Evolutionary conservation across 2,797 vertebrate species (phyloP).

Genomic region (Lemur catta): DNA sequence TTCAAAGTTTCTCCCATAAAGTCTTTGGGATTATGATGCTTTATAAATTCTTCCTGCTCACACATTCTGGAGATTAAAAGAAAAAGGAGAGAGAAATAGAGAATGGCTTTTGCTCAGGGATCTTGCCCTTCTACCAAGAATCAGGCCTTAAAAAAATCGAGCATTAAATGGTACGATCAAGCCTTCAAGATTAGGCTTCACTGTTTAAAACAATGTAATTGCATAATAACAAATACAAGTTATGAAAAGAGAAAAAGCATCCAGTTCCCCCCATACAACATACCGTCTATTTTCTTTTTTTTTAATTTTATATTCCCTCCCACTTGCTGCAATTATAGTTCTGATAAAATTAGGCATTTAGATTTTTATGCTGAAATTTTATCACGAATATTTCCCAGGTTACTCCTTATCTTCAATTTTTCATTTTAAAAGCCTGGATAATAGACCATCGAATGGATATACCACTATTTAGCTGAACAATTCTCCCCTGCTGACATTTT

Average conservation of each 20-base stretch:
- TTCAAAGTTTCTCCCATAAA: neutral
- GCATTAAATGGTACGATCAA: neutral
- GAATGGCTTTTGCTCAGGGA: neutral
- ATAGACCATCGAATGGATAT: no score
- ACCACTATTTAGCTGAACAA: neutral
- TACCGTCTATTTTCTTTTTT: neutral
- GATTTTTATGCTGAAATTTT: constrained; percentile 19
- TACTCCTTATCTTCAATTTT: neutral
- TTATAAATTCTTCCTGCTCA: neutral
- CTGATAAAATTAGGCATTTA: neutral
- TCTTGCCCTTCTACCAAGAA: neutral
- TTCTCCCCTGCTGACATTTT: neutral
- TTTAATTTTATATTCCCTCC: neutral
- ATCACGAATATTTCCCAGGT: neutral
- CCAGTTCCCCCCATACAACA: neutral
- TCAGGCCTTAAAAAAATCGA: neutral
- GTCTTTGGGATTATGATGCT: neutral
- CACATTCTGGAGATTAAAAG: neutral
- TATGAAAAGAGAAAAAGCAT: neutral
- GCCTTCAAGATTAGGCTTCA: neutral
- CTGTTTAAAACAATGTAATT: neutral
- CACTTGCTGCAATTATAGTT: neutral
- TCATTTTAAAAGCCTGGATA: neutral
- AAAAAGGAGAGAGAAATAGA: neutral
- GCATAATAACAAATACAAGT: neutral